Base-by-base conservation (phyloP, 1,140 invertebrate species). In the Tetranychus urticae region DNA sequence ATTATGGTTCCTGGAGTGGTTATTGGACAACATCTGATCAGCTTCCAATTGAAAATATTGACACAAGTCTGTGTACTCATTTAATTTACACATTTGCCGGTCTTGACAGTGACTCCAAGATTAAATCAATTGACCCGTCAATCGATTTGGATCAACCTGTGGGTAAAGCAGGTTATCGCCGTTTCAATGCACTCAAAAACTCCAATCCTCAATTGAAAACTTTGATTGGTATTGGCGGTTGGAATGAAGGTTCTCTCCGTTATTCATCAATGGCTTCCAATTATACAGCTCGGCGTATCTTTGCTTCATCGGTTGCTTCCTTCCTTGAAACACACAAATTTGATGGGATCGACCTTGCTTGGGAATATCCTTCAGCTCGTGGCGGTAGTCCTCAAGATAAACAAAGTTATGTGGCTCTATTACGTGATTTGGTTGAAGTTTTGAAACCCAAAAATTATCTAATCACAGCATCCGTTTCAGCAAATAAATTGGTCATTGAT, bases 211-310 rank as follows among this genome's bases (percentile, higher is more conserved):
- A 73, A 0, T 60, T 81, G 0, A 86, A 85, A 68, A 72, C 77
- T 0, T 56, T 85, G 14, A 66, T 85, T 0, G 80, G 81, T 0
- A 79, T 86, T 59, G 85, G 84, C 6, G 84, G 84, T 1, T 89
- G 86, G 85, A 88, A 86, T 67, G 85, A 89, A 72, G 86, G 85
- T 0, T 62, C 60, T 6, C 67, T 68, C 23, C 85, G 85, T 66
- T 90, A 86, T 69, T 88, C 85, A 1, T 73, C 71, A 1, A 77
- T 91, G 75, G 83, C 81, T 1, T 72, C 75, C 5, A 76, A 77
- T 61, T 69, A 76, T 0, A 68, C 72, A 5, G 71, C 71, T 8
- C 77, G 86, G 61, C 70, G 71, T 54, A 64, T 63, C 4, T 69
- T 69, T 60, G 65, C 67, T 2, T 61, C 67, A 33, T 63, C 61